A percentile compares a stretch with the other conserved stretches of the same genome.
These are phyloP conservation scores for Andrena bucephala DNA, from an alignment of 2,888 invertebrate species.

Conservation along the genomic window DNA sequence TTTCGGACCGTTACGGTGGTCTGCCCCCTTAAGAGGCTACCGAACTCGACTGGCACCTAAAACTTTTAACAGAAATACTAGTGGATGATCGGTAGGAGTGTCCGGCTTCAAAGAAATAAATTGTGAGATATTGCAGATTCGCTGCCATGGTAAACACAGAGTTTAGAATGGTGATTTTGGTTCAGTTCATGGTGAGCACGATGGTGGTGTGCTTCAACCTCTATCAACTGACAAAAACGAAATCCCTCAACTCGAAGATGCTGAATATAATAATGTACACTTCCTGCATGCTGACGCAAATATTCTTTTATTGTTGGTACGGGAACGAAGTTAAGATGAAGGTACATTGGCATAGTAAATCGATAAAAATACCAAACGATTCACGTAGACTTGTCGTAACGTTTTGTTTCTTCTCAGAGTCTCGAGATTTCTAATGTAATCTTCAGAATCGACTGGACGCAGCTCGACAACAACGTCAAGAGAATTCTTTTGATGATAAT, in stretches of 20 bases:
- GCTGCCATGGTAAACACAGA: neutral
- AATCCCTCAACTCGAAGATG: neutral
- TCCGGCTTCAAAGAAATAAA: neutral
- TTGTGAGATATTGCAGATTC: neutral
- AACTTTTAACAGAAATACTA: no score
- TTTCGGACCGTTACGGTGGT: no score
- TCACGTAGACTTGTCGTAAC: neutral
- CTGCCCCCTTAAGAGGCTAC: no score
- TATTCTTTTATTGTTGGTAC: constrained; percentile 75
- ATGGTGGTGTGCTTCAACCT: constrained; percentile 46
- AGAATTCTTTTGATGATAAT: constrained; percentile 67
- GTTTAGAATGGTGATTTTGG: neutral
- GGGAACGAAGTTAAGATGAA: constrained; percentile 74
- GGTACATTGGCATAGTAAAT: constrained; percentile 36
- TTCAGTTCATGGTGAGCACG: constrained; percentile 46
- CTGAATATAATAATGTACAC: constrained; percentile 28
- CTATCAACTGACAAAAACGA: constrained; percentile 23
- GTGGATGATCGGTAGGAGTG: no score
- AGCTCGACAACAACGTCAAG: constrained; percentile 37
- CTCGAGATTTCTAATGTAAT: constrained; percentile 25
- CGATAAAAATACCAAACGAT: no score
- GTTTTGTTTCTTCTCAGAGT: constrained; percentile 33
- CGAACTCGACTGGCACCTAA: no score
- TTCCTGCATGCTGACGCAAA: constrained; percentile 58
- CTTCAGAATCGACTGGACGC: constrained; percentile 62